Evolutionary conservation across 2,797 vertebrate species (phyloP), one percentile per base, ranked within the genome.

Genomic region (Lycodopsis pacificus): DNA sequence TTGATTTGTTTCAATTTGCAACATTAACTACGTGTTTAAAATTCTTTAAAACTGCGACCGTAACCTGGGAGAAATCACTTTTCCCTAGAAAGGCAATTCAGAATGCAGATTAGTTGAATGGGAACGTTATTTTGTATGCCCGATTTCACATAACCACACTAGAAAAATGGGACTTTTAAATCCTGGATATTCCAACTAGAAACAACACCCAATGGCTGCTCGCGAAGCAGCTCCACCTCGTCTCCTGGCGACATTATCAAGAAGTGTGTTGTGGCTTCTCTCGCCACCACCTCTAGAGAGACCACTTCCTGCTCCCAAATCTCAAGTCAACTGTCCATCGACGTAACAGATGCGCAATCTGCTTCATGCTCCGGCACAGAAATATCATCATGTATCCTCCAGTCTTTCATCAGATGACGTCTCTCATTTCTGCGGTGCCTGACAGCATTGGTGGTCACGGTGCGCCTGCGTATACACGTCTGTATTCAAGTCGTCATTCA

Each of bases 321-420:
- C 73, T 86, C 68, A 40, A 73, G 56, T 65, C 61, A 66, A 71
- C 79, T 74, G 81, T 72, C 73, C 64, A 89, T 84, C 13, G 85
- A 87, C 82, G 74, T 71, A 88, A 76, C 89, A 90, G 85, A 89
- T 91, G 90, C 86, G 72, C 81, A 71, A 27, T 79, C 53, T 83
- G 81, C 84, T 84, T 77, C 67, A 68, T 78, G 68, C 76, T 83
- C 75, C 77, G 77, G 81, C 58, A 62, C 83, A 86, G 77, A 86
- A 86, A 85, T 82, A 80, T 85, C 83, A 88, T 89, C 78, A 88
- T 57, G 89, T 88, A 83, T 80, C 71, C 73, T 76, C 30, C 62
- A 46, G 68, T 73, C 83, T 86, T 83, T 90, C 87, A 84, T 89
- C 90, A 80, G 69, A 80, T 83, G 82, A 88, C 81, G 73, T 76